Evolutionary conservation across 2,888 invertebrate species (phyloP), one percentile per base, ranked within the genome.

Genomic region (Calameuta filiformis): DNA sequence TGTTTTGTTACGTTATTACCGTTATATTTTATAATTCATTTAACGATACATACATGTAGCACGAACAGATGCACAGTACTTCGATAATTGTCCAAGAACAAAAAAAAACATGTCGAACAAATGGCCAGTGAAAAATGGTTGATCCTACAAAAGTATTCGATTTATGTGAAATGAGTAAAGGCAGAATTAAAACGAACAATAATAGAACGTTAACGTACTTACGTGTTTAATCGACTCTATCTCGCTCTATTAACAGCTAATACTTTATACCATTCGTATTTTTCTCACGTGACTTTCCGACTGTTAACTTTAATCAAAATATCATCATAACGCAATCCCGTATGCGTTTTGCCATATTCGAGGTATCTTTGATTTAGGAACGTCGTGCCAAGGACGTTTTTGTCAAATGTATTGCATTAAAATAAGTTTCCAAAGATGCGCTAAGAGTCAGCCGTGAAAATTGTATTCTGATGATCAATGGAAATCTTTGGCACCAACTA

Each of bases 371-470:
- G 69, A 11, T 74, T 75, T 56, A 35, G 35, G 35, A 35, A 77
- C 33, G 75, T 71, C 71, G 40, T 68, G 75, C 77, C 77, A 35
- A 76, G 77, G 77, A 74, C 79, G 74, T n/a, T 78, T 35, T 74
- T 75, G 31, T 31, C 31, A 40, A 75, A 30, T 73, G 56, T 73
- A 73, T 73, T 31, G 31, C 30, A 71, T 77, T 73, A 77, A 75
- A 79, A 79, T 77, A 77, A 77, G 68, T 75, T 73, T 79, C 71
- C 75, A 78, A 71, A 75, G 76, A 56, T 77, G 73, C 68, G 56
- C 56, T n/a, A 56, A 31, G 23, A 69, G 34, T 12, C 35, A 33
- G 4, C 23, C 33, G 34, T 73, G 15, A 69, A 34, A 71, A 73
- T 73, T 73, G 30, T 33, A 40, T 34, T 37, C 35, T 73, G 31